Percentiles rank a stretch among this genome's conserved stretches.
These are phyloP conservation scores for Spermophilus dauricus DNA, from an alignment of 2,113 vertebrate genomes.

Conservation along the genomic window DNA sequence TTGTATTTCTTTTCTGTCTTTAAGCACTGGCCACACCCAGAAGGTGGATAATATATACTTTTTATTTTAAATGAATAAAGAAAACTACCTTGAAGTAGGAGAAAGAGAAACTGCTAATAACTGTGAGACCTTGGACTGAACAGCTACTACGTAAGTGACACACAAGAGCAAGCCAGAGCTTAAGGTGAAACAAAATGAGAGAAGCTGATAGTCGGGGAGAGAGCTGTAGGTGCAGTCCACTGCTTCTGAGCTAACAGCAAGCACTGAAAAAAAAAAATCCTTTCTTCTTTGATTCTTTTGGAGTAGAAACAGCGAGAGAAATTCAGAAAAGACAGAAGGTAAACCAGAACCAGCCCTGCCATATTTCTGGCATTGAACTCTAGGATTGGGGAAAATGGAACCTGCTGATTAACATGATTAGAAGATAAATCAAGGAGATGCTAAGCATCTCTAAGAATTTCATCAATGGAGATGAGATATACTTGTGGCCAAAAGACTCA, in stretches of 20 bases:
- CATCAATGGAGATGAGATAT: not conserved
- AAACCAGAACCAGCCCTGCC: not conserved
- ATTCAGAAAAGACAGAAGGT: not conserved
- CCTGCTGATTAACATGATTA: not conserved
- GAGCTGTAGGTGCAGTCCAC: not conserved
- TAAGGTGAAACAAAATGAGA: not conserved
- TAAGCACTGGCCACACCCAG: not conserved
- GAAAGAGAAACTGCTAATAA: not conserved
- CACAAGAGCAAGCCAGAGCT: not conserved
- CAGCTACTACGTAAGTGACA: not conserved
- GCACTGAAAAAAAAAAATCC: not conserved
- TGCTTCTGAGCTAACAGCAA: not conserved
- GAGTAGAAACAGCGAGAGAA: not conserved
- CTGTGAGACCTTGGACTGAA: not conserved
- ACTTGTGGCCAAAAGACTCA: constrained; percentile 18
- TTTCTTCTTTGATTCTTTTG: constrained; percentile 45
- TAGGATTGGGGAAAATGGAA: not conserved
- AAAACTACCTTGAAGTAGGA: not conserved
- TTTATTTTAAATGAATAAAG: constrained; percentile 33
- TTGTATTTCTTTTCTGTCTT: constrained; percentile 23
- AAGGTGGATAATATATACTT: not conserved
- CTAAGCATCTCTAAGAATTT: not conserved
- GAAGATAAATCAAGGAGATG: not conserved
- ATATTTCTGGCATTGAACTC: not conserved
- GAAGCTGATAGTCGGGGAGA: not conserved